A percentile compares a stretch with the other conserved stretches of the same genome.
phyloP scores from a whole-genome alignment of 2,113 vertebrate species.

The Megaleporinus macrocephalus region DNA sequence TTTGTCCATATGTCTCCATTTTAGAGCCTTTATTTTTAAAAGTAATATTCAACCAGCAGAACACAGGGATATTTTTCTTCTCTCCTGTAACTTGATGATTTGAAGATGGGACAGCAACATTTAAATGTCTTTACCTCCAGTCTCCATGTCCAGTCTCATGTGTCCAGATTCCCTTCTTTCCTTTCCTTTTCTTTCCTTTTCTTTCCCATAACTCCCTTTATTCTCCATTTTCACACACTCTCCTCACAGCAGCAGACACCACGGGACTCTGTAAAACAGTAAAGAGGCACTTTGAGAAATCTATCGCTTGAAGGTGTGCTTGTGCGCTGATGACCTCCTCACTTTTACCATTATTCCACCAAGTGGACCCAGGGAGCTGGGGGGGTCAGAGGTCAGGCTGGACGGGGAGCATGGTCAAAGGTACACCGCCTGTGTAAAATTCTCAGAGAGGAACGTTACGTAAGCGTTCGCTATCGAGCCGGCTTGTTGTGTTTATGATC shows the following conservation, averaged over 20 bases:
- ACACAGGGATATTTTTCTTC: background rate
- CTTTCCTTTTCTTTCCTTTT: background rate
- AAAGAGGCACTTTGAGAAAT: constrained; percentile 43
- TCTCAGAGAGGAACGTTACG: constrained; percentile 53
- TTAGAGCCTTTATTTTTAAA: too few relatives aligned
- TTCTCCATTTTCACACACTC: background rate
- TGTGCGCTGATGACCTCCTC: background rate
- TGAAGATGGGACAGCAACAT: background rate
- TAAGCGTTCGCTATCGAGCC: constrained; percentile 57
- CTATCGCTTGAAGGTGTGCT: constrained; percentile 34
- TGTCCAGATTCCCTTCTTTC: background rate
- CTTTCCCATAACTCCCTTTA: background rate
- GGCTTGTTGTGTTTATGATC: constrained; percentile 63
- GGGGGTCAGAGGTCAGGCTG: constrained; percentile 35
- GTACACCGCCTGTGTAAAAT: constrained; percentile 25
- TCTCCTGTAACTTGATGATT: background rate
- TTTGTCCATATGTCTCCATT: too few relatives aligned
- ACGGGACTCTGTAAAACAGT: constrained; percentile 28
- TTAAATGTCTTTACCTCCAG: background rate
- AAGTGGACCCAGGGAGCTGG: background rate
- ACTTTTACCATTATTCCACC: constrained; percentile 16
- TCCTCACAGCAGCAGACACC: background rate
- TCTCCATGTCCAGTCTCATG: background rate
- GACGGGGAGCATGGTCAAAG: constrained; percentile 54
- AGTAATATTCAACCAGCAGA: too few relatives aligned